phyloP scores from a whole-genome alignment of 2,797 vertebrate genomes.

The Heteromormyrus szaboi region DNA sequence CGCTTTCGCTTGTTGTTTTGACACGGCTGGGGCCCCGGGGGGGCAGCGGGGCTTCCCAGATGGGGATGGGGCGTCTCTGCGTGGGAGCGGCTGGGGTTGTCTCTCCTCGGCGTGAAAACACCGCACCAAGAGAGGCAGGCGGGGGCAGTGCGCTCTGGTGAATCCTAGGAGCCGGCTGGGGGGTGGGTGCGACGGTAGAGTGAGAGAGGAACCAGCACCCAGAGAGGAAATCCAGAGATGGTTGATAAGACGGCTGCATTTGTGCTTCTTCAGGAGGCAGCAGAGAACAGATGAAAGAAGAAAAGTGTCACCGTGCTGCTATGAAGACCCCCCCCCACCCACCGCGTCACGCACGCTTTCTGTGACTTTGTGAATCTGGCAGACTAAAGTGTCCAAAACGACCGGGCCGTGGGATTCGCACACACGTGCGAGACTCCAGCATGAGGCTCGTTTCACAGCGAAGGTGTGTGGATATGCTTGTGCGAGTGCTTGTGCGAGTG shows the following conservation, averaged over 20 bases:
- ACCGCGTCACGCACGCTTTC: neutral
- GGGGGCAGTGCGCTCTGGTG: neutral
- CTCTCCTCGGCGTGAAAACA: neutral
- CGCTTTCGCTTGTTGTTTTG: neutral
- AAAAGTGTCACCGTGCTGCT: neutral
- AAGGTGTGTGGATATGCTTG: neutral
- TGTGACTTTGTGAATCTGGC: neutral
- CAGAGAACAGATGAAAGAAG: neutral
- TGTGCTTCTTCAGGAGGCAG: neutral
- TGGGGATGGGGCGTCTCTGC: neutral
- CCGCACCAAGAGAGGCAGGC: neutral
- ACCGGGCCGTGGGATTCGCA: neutral
- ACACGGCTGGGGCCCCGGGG: neutral
- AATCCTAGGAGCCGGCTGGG: neutral
- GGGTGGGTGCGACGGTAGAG: neutral
- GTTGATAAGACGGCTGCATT: neutral
- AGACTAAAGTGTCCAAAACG: neutral
- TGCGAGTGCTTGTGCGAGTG: too few species aligned
- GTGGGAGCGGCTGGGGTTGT: neutral
- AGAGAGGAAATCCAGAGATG: constrained; percentile 13
- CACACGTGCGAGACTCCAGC: neutral
- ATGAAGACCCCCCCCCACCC: neutral
- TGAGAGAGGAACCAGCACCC: neutral
- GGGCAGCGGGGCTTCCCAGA: neutral
- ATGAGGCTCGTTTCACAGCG: neutral